Evolutionary conservation across 2,888 invertebrate genomes (phyloP).

Genomic region (Polietes domitor): DNA sequence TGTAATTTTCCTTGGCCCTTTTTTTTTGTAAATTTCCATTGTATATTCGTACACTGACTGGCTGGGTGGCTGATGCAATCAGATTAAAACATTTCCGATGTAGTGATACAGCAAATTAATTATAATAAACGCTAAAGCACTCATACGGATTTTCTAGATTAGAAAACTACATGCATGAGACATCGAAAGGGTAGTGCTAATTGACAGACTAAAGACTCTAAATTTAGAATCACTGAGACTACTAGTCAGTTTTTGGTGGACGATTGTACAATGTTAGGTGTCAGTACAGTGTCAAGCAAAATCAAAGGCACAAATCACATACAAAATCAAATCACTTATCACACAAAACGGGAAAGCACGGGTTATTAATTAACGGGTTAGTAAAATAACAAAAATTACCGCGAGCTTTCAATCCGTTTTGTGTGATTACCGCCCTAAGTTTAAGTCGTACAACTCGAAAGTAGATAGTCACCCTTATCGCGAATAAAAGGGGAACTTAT

Average conservation of each 20-base stretch:
- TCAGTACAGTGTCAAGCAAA: too few species aligned
- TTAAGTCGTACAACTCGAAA: too few species aligned
- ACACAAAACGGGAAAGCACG: too few species aligned
- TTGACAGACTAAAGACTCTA: not conserved
- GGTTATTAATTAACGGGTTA: too few species aligned
- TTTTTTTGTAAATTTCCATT: not conserved
- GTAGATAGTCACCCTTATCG: too few species aligned
- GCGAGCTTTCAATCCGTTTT: too few species aligned
- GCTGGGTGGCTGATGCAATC: conserved; percentile 14
- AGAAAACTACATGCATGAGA: too few species aligned
- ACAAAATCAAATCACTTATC: too few species aligned
- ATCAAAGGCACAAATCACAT: too few species aligned
- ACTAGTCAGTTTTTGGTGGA: not conserved
- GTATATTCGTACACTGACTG: not conserved
- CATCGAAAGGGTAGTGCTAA: not conserved
- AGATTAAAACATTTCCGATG: not conserved
- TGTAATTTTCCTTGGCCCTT: not conserved
- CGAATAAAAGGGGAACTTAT: too few species aligned
- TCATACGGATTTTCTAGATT: not conserved
- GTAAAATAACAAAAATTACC: too few species aligned
- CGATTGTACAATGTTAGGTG: not conserved
- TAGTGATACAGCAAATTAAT: not conserved
- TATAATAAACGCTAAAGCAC: not conserved
- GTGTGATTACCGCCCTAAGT: too few species aligned
- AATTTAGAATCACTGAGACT: not conserved